A percentile compares a stretch with the other conserved stretches of the same genome.
Evolutionary conservation across 2,888 invertebrate species (phyloP).

Genomic region (Drosophila stalkeri): DNA sequence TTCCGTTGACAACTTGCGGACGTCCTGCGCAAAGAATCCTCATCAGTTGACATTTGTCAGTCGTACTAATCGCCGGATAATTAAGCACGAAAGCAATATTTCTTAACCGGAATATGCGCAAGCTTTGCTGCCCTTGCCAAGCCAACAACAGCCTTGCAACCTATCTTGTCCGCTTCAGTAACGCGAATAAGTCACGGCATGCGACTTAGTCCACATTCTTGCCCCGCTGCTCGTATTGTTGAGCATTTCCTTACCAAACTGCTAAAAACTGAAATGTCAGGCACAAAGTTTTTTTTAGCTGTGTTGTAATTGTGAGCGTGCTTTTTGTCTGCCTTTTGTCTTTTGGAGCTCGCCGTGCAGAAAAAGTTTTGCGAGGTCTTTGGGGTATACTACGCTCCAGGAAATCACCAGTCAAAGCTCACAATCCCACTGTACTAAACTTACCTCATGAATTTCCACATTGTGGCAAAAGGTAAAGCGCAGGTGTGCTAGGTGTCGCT

Average conservation of each 20-base stretch:
- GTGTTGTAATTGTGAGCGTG: conserved; percentile 72
- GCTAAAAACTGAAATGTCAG: conserved; percentile 66
- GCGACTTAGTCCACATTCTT: conserved; percentile 20
- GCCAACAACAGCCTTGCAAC: conserved; percentile 41
- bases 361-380: conserved; percentile 52
- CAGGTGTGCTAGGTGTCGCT: conserved; percentile 48
- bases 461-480: conserved; percentile 1
- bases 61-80: conserved; percentile 73
- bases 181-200: conserved; percentile 79
- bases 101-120: conserved; percentile 11
- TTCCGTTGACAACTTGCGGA: conserved; percentile 35
- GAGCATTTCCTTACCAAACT: conserved; percentile 62
- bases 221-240: conserved; percentile 57
- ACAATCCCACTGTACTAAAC: conserved; percentile 31
- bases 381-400: not conserved
- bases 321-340: conserved; percentile 67
- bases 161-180: conserved; percentile 58
- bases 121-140: conserved; percentile 13
- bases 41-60: conserved; percentile 66
- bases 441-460: conserved; percentile 3
- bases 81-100: conserved; percentile 42
- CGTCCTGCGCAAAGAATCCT: conserved; percentile 61
- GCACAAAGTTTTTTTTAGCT: conserved; percentile 62
- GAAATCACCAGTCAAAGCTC: conserved; percentile 24
- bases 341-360: conserved; percentile 49